phyloP scores from a whole-genome alignment of 1,140 invertebrate species.

The Zaprionus ghesquierei region DNA sequence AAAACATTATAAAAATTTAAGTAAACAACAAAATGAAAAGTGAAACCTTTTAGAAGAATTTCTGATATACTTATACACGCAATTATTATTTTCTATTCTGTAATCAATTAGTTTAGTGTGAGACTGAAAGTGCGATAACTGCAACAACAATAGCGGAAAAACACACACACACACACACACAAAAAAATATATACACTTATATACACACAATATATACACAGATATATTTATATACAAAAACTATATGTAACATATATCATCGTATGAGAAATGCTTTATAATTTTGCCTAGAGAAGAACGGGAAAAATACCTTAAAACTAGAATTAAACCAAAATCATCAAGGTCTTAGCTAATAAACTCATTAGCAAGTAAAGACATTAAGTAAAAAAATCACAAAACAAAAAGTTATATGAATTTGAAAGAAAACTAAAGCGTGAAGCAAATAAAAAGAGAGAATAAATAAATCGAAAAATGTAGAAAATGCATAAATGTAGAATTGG shows the following conservation, averaged over 20 bases:
- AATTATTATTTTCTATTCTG: constrained; percentile 25
- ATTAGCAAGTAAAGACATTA: constrained; percentile 48
- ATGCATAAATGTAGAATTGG: constrained; percentile 49
- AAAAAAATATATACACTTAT: constrained; percentile 26
- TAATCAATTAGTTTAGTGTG: constrained; percentile 57
- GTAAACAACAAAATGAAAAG: background rate
- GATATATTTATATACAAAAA: constrained; percentile 1
- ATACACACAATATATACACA: background rate
- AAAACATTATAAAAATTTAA: constrained; percentile 19
- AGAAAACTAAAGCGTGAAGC: constrained; percentile 42
- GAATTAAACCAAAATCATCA: constrained; percentile 73
- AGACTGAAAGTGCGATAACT: constrained; percentile 68
- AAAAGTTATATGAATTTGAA: constrained; percentile 61
- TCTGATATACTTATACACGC: background rate
- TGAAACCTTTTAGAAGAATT: constrained; percentile 21
- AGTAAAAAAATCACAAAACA: constrained; percentile 26
- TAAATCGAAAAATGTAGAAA: constrained; percentile 43
- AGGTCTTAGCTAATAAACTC: constrained; percentile 69
- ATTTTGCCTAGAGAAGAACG: constrained; percentile 48
- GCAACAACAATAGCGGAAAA: constrained; percentile 31
- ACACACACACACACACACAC: constrained; percentile 28
- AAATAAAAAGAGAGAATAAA: constrained; percentile 33
- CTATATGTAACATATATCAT: constrained; percentile 41
- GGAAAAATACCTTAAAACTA: constrained; percentile 67
- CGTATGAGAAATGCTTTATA: constrained; percentile 71